phyloP scores from a whole-genome alignment of 30 jellyfish, hydroid and myxozoan genomes.

The Turritopsis dohrnii region DNA sequence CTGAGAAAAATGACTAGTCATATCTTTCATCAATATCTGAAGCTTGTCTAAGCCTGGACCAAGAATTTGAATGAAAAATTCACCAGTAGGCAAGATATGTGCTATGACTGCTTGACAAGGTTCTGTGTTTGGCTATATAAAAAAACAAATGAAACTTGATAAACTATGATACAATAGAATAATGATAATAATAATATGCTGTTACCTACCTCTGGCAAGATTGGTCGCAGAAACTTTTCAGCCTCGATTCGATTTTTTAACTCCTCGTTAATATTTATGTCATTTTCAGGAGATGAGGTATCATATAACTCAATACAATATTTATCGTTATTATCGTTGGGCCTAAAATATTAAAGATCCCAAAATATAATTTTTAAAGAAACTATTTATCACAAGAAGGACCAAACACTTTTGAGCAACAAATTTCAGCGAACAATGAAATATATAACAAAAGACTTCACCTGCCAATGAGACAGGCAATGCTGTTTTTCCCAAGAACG shows the following conservation, averaged over 20 bases:
- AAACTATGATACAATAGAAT: too few relatives aligned
- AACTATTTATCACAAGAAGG: neutral
- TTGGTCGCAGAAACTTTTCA: conserved; percentile 46
- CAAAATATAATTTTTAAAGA: neutral
- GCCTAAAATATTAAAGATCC: neutral
- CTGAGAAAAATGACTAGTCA: conserved; percentile 57
- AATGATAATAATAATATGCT: too few relatives aligned
- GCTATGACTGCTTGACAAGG: conserved; percentile 48
- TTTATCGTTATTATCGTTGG: neutral
- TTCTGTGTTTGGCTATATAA: conserved; percentile 26
- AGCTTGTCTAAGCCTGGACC: conserved; percentile 69
- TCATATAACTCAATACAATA: conserved; percentile 37
- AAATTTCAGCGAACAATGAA: too few relatives aligned
- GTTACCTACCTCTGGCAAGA: conserved; percentile 66
- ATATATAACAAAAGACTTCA: neutral
- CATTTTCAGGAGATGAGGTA: conserved; percentile 35
- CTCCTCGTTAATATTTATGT: conserved; percentile 41
- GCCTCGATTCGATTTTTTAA: conserved; percentile 20
- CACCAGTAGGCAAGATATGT: conserved; percentile 51
- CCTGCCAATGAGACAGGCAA: conserved; percentile 50
- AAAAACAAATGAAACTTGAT: neutral
- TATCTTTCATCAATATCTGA: conserved; percentile 37
- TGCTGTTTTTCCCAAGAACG: conserved; percentile 45
- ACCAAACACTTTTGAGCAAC: neutral
- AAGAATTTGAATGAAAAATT: conserved; percentile 37